Conservation (phyloP, 2,888 invertebrate species). For the Brenthis hecate region DNA sequence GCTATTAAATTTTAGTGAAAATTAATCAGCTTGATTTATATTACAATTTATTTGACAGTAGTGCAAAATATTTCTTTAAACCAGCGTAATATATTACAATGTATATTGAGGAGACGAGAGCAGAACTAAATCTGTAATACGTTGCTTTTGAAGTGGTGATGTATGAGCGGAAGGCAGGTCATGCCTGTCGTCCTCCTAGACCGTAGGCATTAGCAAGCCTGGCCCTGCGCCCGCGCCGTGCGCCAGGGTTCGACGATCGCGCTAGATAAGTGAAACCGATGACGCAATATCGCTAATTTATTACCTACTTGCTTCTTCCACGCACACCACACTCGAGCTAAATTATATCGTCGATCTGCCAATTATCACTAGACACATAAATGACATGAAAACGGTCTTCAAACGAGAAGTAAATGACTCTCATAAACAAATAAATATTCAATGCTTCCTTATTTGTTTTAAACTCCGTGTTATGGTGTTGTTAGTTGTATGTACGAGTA, state of each 20-base stretch:
- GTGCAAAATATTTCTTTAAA: background rate
- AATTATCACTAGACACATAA: slow-evolving; percentile 12
- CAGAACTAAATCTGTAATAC: slow-evolving; percentile 5
- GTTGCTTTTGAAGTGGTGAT: slow-evolving; percentile 20
- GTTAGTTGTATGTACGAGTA: background rate
- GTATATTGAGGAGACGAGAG: slow-evolving; percentile 14
- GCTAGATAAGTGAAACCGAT: slow-evolving; percentile 27
- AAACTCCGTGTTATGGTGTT: slow-evolving; percentile 1
- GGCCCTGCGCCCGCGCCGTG: background rate
- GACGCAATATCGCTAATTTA: slow-evolving; percentile 26
- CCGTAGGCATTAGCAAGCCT: background rate
- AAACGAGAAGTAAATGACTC: slow-evolving; percentile 8
- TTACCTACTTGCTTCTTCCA: slow-evolving; percentile 11
- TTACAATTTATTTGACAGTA: background rate
- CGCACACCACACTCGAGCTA: background rate
- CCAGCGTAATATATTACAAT: slow-evolving; percentile 6
- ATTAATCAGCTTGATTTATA: background rate
- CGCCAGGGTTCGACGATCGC: slow-evolving; percentile 25
- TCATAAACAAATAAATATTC: background rate
- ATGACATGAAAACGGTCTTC: slow-evolving; percentile 3
- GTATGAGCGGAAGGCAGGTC: slow-evolving; percentile 19
- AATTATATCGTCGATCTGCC: slow-evolving; percentile 6
- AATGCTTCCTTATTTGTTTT: slow-evolving; percentile 10
- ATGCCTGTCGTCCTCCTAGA: slow-evolving; percentile 15
- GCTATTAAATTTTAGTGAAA: no score